phyloP scores from a whole-genome alignment of 1,140 invertebrate species.

The Rhyzopertha dominica region DNA sequence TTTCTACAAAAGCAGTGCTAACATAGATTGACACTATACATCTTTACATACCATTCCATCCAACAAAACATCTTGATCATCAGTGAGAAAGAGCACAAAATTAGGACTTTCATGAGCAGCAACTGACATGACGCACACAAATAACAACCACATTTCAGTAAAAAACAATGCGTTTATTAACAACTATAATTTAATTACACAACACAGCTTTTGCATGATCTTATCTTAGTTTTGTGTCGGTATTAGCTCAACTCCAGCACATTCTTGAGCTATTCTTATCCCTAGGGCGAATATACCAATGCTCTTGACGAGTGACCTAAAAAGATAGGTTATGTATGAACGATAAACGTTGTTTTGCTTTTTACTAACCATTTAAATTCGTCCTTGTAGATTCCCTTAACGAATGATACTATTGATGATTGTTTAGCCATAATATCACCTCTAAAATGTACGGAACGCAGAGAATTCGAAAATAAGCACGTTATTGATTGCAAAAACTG shows the following conservation, averaged over 20 bases:
- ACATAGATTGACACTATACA: no score
- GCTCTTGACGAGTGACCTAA: constrained; percentile 65
- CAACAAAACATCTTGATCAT: constrained; percentile 78
- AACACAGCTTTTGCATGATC: no score
- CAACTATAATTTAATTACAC: constrained; percentile 13
- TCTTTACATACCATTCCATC: constrained; percentile 60
- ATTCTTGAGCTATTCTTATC: constrained; percentile 62
- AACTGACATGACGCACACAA: constrained; percentile 18
- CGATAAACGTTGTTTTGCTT: constrained; percentile 25
- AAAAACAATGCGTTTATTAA: constrained; percentile 22
- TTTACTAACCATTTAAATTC: constrained; percentile 51
- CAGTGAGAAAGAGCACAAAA: constrained; percentile 75
- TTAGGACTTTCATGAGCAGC: no score
- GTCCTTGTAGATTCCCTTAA: constrained; percentile 50
- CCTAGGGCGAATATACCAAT: constrained; percentile 62
- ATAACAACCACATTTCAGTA: constrained; percentile 16
- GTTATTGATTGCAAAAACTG: no score
- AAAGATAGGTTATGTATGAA: constrained; percentile 26
- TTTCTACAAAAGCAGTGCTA: constrained; percentile 52
- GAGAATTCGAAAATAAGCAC: no score
- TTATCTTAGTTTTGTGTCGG: constrained; percentile 30
- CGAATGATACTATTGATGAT: constrained; percentile 31
- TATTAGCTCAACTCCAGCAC: constrained; percentile 57
- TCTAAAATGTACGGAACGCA: no score
- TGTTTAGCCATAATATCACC: constrained; percentile 29